Evolutionary conservation across 2,888 invertebrate genomes (phyloP), one percentile per base, ranked within the genome.

Genomic region (Criorhina ranunculi): DNA sequence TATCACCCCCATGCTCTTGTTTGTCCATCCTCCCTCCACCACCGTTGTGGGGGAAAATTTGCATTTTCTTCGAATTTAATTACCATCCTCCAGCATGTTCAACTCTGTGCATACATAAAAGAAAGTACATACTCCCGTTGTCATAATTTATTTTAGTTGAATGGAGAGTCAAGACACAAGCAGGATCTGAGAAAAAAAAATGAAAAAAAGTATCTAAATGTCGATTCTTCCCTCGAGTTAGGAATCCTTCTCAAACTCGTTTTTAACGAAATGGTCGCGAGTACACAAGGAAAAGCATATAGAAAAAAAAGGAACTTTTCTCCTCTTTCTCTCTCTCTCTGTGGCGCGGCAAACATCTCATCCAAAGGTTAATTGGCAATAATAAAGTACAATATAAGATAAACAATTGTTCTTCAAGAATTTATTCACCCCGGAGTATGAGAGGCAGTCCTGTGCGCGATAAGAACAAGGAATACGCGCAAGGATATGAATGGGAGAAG

Each of bases 301-400:
- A 17, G 49, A 60, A 19, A 40, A 29, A 59, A 5, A 33, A 11
- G 8, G 33, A 24, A 35, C 9, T 33, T 46, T 29, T 0, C 46
- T 64, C 9, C 12, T 24, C 15, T 1, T 4, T 24, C n/a, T 1
- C 24, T 24, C 24, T 4, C 24, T 37, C 57, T 44, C 24, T 60
- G 35, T 9, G 51, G 33, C 64, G 53, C 44, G 37, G 62, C 62
- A 69, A 78, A 78, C 70, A 64, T 60, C 79, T 44, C 57, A 73
- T 53, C 66, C 72, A 66, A 60, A 73, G 73, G 79, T 80, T 80
- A 80, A 80, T 80, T 80, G 79, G 66, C 79, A 73, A 73, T 73
- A 80, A 80, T 80, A 73, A 80, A 80, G 73, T 73, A 80, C 64
- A 73, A 66, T 66, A 67, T 49, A 80, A 80, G 79, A 80, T 59